These are phyloP conservation scores for Cygnus atratus DNA, from an alignment of 2,113 vertebrate species.

Conservation along the genomic window DNA sequence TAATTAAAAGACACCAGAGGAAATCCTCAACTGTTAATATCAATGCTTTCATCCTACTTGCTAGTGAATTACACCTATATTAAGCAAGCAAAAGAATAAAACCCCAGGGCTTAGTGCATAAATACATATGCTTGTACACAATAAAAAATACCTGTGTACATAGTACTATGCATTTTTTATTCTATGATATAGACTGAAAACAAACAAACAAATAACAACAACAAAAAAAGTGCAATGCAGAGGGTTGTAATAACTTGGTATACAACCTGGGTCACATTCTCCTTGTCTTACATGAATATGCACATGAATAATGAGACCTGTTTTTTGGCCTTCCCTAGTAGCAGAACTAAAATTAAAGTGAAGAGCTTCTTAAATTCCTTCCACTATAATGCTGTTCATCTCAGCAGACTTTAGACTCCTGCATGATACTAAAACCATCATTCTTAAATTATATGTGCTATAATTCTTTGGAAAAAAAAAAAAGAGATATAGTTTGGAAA, in stretches of 20 bases:
- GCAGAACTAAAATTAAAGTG: neutral
- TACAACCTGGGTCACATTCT: neutral
- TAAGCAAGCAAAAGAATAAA: neutral
- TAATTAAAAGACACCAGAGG: neutral
- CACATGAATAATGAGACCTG: neutral
- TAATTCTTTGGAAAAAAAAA: neutral
- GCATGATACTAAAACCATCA: neutral
- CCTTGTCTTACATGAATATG: constrained; percentile 3
- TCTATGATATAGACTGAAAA: neutral
- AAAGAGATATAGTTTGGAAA: neutral
- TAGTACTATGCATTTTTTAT: neutral
- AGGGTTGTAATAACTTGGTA: neutral
- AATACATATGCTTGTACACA: neutral
- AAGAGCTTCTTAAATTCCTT: neutral
- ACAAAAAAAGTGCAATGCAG: neutral
- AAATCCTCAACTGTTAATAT: neutral
- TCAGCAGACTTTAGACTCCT: neutral
- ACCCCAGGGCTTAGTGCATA: neutral
- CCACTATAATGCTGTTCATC: neutral
- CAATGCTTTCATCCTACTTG: neutral
- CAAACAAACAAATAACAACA: neutral
- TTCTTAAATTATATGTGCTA: neutral
- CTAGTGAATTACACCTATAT: neutral
- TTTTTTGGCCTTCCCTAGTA: neutral
- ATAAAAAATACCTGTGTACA: neutral